phyloP scores from a whole-genome alignment of 1,140 invertebrate species.

The Aethina tumida region DNA sequence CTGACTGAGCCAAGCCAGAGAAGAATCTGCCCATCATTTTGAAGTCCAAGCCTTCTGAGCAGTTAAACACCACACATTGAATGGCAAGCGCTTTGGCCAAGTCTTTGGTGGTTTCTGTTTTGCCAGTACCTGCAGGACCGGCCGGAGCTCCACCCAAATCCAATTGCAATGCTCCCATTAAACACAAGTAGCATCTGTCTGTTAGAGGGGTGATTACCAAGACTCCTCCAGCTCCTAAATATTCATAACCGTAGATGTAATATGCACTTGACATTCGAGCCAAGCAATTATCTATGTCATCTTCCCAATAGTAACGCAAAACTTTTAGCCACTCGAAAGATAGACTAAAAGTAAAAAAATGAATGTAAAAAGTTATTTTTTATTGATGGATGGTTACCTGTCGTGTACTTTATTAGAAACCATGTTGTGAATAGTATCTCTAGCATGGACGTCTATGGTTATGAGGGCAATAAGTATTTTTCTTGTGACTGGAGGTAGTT shows the following conservation, averaged over 20 bases:
- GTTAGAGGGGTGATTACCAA: slow-evolving; percentile 76
- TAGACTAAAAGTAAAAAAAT: slow-evolving; percentile 32
- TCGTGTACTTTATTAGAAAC: slow-evolving; percentile 51
- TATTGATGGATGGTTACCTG: slow-evolving; percentile 37
- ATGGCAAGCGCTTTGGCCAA: slow-evolving; percentile 78
- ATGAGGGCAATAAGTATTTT: slow-evolving; percentile 73
- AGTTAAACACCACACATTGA: slow-evolving; percentile 86
- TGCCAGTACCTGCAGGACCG: slow-evolving; percentile 86
- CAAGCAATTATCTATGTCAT: slow-evolving; percentile 64
- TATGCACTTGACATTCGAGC: slow-evolving; percentile 65
- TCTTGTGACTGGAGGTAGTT: slow-evolving; percentile 57
- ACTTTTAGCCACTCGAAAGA: slow-evolving; percentile 88
- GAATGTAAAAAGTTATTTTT: slow-evolving; percentile 4
- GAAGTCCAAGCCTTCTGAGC: slow-evolving; percentile 74
- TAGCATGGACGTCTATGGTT: slow-evolving; percentile 77
- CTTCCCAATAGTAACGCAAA: slow-evolving; percentile 84
- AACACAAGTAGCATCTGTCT: slow-evolving; percentile 77
- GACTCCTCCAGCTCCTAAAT: slow-evolving; percentile 73
- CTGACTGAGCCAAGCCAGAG: slow-evolving; percentile 74
- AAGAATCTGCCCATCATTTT: slow-evolving; percentile 87
- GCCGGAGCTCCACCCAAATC: slow-evolving; percentile 78
- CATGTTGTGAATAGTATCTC: slow-evolving; percentile 69
- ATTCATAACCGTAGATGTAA: slow-evolving; percentile 86
- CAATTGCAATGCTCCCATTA: slow-evolving; percentile 79
- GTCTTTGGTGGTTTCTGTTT: slow-evolving; percentile 92